Base-by-base conservation (phyloP, 2,797 vertebrate species). In the Malacoraja senta region DNA sequence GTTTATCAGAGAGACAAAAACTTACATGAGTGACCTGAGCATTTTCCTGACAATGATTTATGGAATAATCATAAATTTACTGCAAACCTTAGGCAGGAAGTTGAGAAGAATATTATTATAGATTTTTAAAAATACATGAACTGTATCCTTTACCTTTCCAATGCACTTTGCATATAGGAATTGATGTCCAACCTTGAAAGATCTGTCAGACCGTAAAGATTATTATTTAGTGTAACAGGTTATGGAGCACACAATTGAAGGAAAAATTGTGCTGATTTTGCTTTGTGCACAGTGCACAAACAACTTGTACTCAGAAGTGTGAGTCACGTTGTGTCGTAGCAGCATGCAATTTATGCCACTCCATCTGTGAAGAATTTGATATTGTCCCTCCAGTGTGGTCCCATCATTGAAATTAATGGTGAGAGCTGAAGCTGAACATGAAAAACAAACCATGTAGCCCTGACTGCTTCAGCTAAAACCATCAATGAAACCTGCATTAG, bases 351-450 rank as follows among this genome's bases (percentile, higher is more conserved):
- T 91, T 74, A 68, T 44, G 35, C 10, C 68, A 44, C 35, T 38
- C 68, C 90, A 91, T 91, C 90, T 91, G 38, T 91, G 90, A 91
- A 74, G 90, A 53, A 72, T 91, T 72, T 6, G 35, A 35, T 35
- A 91, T 26, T 71, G 35, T 53, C 32, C 53, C 68, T 44, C 71
- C 71, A 72, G 26, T 72, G 12, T 10, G 68, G 38, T 15, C 68
- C 35, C 88, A 91, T 91, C 88, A 91, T 38, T 71, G 68, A 91
- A 74, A 91, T 72, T 74, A 91, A 74, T 74, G 71, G 84, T 90
- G 68, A 44, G 65, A 35, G 65, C 32, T 91, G 88, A 74, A 3
- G 35, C 58, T 84, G 53, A 65, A 32, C 68, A 53, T 26, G 24
- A 4, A 44, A 91, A 44, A 29, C 10, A 74, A 72, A 91, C 10